These are phyloP conservation scores for Caenorhabditis macrosperma DNA, from an alignment of 2,888 invertebrate species.

Conservation along the genomic window DNA sequence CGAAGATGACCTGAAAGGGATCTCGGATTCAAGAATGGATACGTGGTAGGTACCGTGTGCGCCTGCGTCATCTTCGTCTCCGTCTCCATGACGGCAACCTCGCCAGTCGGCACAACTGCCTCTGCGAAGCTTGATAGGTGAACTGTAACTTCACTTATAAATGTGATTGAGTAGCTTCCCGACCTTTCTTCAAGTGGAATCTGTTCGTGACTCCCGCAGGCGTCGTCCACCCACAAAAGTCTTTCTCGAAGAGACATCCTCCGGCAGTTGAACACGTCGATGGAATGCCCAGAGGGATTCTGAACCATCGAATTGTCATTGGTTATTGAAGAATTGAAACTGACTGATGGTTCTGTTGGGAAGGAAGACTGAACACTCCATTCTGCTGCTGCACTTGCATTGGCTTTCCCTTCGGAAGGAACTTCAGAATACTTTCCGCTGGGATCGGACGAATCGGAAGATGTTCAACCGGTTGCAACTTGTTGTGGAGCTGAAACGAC, in stretches of 20 bases:
- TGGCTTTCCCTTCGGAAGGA: slow-evolving; percentile 48
- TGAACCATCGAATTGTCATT: neutral
- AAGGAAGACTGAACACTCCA: slow-evolving; percentile 43
- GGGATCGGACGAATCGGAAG: slow-evolving; percentile 42
- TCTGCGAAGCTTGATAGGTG: slow-evolving; percentile 70
- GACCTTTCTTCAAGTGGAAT: slow-evolving; percentile 62
- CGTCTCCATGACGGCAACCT: slow-evolving; percentile 70
- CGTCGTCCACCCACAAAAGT: slow-evolving; percentile 65
- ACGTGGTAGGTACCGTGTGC: slow-evolving; percentile 53
- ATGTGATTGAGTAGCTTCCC: neutral
- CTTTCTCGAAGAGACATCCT: slow-evolving; percentile 68
- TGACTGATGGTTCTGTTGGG: slow-evolving; percentile 31
- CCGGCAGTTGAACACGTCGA: slow-evolving; percentile 62
- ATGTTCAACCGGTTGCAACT: slow-evolving; percentile 26
- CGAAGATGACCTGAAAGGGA: slow-evolving; percentile 62
- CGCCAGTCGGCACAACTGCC: slow-evolving; percentile 65
- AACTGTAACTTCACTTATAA: slow-evolving; percentile 53
- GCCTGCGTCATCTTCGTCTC: slow-evolving; percentile 65
- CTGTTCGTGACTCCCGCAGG: slow-evolving; percentile 57
- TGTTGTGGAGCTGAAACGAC: slow-evolving; percentile 16
- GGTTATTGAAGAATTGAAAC: neutral
- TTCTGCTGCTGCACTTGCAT: slow-evolving; percentile 48
- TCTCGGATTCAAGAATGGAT: neutral
- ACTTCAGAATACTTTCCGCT: slow-evolving; percentile 29
- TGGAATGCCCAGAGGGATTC: slow-evolving; percentile 59